Evolutionary conservation across 1,140 invertebrate species (phyloP), one percentile per base, ranked within the genome.

Genomic region (Drosophila kikkawai): DNA sequence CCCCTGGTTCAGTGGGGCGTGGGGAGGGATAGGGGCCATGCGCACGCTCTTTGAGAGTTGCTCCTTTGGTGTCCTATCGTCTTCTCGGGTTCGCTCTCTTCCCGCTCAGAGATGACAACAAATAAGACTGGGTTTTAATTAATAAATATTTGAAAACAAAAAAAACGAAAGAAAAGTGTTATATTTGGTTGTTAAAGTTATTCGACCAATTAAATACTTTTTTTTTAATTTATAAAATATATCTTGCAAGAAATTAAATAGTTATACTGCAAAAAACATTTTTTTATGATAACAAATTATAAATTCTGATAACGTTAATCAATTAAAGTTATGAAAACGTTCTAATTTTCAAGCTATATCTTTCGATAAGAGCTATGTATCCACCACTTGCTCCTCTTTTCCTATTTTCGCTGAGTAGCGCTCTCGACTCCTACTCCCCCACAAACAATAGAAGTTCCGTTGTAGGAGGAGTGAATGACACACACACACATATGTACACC

Each of bases 361-460:
- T 58, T 2, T 12, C 42, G 13, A 12, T 17, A 56, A 65, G 26
- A 47, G 22, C 34, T n/a, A 67, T 19, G 34, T 22, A 17, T 7
- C 9, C 22, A 32, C n/a, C 36, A 22, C 36, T 53, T 50, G 47
- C 60, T 41, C 48, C 36, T 66, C 50, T 50, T 39, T 57, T 19
- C 13, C 22, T 47, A 6, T 41, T 37, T 60, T 37, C 34, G 19
- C 29, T 65, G 50, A 53, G 57, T 44, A 63, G 64, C 39, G 39
- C 50, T 51, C 57, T 83, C 64, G 9, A 17, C 65, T 51, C 56
- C 42, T 41, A 53, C 32, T 55, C 57, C 55, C 32, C 57, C 75
- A 77, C 66, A 77, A 87, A 88, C 83, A 88, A 88, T 83, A 80
- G 84, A 80, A 83, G 80, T 83, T 87, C 70, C 79, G 65, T 44